Evolutionary conservation across 2,113 vertebrate species (phyloP).

Genomic region (Lasiurus cinereus): DNA sequence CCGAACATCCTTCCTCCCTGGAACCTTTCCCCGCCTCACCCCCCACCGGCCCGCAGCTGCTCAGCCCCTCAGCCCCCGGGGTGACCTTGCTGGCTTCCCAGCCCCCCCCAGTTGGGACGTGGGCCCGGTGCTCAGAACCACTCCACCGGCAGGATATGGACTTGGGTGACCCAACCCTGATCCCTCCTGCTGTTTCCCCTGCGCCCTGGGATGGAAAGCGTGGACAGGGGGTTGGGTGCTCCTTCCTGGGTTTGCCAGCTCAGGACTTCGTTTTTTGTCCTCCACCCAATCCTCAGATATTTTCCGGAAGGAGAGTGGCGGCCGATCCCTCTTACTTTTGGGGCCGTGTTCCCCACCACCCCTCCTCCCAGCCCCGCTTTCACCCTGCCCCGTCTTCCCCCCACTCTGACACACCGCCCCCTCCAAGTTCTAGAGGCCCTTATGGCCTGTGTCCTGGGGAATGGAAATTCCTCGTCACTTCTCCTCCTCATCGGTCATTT

Average conservation of each 20-base stretch:
- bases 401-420: not conserved
- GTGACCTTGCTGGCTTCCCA: slow-evolving; percentile 19
- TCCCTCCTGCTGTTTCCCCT: not conserved
- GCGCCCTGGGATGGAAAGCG: not conserved
- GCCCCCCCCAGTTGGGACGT: not conserved
- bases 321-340: slow-evolving; percentile 39
- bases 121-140: not conserved
- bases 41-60: not conserved
- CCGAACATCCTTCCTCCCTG: slow-evolving; percentile 61
- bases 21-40: not conserved
- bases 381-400: slow-evolving; percentile 46
- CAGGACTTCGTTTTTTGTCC: not conserved
- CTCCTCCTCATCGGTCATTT: slow-evolving; percentile 55
- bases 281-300: not conserved
- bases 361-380: not conserved
- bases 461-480: slow-evolving; percentile 82
- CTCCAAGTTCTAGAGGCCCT: slow-evolving; percentile 77
- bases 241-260: not conserved
- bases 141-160: not conserved
- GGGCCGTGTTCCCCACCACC: slow-evolving; percentile 18
- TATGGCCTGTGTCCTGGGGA: slow-evolving; percentile 55
- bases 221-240: not conserved
- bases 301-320: slow-evolving; percentile 45
- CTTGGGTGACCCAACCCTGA: not conserved
- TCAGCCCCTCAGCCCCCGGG: not conserved